A percentile compares a stretch with the other conserved stretches of the same genome.
Conservation (phyloP, 2,888 invertebrate species). For the Pristionchus japonicus region DNA sequence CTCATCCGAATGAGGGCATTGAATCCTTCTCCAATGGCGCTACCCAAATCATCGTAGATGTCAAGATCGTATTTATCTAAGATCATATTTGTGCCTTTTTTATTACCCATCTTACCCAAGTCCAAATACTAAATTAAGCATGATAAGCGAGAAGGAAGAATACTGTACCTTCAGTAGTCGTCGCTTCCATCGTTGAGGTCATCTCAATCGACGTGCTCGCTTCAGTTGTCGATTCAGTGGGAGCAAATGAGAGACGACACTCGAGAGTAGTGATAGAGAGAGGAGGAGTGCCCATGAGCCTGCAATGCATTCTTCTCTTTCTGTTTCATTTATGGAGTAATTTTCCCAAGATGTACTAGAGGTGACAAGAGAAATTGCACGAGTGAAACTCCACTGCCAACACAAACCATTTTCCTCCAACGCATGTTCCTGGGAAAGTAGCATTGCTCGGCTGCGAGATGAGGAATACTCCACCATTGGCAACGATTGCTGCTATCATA, state of each 20-base stretch:
- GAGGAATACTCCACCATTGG: conserved; percentile 54
- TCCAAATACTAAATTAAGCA: too few species aligned
- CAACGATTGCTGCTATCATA: conserved; percentile 58
- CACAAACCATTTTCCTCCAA: conserved; percentile 48
- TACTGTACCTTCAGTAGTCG: background rate
- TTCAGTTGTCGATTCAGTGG: background rate
- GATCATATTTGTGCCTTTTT: too few species aligned
- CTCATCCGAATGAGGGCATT: conserved; percentile 16
- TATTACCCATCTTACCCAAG: too few species aligned
- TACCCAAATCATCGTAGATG: background rate
- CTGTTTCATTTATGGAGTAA: too few species aligned
- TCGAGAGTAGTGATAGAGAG: background rate
- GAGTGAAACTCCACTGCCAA: too few species aligned
- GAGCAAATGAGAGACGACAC: conserved; percentile 26
- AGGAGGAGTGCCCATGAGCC: conserved; percentile 44
- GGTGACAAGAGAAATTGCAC: too few species aligned
- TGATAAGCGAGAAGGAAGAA: too few species aligned
- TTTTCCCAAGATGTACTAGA: too few species aligned
- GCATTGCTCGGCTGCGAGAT: conserved; percentile 47
- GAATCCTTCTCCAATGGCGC: too few species aligned
- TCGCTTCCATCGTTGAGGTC: background rate
- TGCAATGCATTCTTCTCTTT: too few species aligned
- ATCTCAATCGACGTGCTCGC: background rate
- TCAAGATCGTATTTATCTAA: too few species aligned
- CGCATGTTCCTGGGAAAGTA: conserved; percentile 52